Percentiles rank a stretch among this genome's conserved stretches.
Conservation (phyloP, 2,113 vertebrate genomes). For the Monarcha castaneiventris region DNA sequence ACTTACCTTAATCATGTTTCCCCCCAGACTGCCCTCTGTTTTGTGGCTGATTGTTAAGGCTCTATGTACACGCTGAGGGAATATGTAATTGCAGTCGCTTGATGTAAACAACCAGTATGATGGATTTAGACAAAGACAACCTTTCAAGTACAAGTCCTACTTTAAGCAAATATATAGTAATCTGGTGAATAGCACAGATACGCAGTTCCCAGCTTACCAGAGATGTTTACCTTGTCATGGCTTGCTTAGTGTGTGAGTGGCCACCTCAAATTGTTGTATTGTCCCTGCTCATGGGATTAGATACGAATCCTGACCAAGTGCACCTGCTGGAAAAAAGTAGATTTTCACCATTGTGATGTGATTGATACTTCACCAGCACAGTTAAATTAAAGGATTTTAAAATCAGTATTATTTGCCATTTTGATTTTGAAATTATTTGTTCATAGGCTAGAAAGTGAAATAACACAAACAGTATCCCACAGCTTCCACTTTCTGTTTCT, state of each 20-base stretch:
- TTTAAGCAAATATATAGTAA: background rate
- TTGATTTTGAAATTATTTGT: background rate
- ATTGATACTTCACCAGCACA: background rate
- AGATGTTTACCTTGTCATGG: background rate
- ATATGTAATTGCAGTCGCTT: background rate
- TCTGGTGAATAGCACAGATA: background rate
- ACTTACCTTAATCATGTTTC: background rate
- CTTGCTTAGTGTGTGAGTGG: background rate
- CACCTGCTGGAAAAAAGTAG: background rate
- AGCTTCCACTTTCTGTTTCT: background rate
- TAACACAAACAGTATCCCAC: background rate
- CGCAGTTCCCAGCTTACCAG: background rate
- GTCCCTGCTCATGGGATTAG: fast-evolving
- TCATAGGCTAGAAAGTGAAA: background rate
- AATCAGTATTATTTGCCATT: background rate
- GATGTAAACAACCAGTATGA: background rate
- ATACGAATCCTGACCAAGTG: background rate
- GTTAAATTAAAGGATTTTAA: background rate
- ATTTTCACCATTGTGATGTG: background rate
- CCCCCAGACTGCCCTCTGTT: background rate
- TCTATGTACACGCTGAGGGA: background rate
- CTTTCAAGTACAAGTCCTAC: background rate
- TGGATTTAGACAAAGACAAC: background rate
- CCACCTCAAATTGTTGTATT: background rate
- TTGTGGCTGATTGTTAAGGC: background rate